Conservation (phyloP, 2,113 vertebrate genomes). For the Elaphurus davidianus region DNA sequence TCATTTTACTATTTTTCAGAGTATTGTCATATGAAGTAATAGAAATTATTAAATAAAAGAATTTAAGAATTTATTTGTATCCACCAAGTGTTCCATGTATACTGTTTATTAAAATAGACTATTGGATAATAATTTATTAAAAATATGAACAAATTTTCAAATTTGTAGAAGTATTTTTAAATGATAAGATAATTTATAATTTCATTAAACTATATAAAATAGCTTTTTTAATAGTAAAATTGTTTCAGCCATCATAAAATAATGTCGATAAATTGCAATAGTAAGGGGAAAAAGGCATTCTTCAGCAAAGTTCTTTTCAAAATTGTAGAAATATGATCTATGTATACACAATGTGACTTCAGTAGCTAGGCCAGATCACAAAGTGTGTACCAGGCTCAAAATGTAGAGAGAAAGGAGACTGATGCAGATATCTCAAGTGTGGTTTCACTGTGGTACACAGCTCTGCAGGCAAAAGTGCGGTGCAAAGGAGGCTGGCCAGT, state of each 20-base stretch:
- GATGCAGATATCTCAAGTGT: not conserved
- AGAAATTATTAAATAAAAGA: not conserved
- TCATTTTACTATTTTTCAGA: not conserved
- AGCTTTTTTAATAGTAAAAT: not conserved
- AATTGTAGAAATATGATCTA: not conserved
- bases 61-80: not conserved
- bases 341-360: not conserved
- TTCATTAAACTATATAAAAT: not conserved
- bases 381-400: not conserved
- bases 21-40: not conserved
- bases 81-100: not conserved
- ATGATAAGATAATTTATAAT: not conserved
- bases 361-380: not conserved
- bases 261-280: not conserved
- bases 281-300: not conserved
- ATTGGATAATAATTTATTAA: not conserved
- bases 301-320: not conserved
- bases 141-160: not conserved
- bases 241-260: not conserved
- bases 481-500: rapidly evolving
- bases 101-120: not conserved
- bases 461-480: not conserved
- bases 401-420: not conserved
- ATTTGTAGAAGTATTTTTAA: not conserved
- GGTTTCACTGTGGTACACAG: not conserved